A percentile compares a stretch with the other conserved stretches of the same genome.
phyloP scores from a whole-genome alignment of 2,113 vertebrate species.

The Sorex araneus region DNA sequence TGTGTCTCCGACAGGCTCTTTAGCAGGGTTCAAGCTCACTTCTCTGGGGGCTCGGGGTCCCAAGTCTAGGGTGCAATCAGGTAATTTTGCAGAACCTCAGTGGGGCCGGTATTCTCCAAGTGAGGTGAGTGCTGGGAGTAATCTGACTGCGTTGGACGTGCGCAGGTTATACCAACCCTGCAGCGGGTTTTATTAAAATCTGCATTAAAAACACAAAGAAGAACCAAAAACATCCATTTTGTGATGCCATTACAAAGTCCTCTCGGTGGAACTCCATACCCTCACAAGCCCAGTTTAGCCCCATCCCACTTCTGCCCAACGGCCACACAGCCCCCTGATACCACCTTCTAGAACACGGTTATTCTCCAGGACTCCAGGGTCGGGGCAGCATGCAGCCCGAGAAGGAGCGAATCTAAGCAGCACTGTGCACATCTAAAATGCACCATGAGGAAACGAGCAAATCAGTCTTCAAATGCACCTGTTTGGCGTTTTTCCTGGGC shows the following conservation, averaged over 20 bases:
- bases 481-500: no score
- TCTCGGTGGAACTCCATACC: no score
- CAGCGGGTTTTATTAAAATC: background rate
- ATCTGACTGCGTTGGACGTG: background rate
- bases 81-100: background rate
- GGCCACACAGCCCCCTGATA: background rate
- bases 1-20: background rate
- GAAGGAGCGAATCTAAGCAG: no score
- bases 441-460: background rate
- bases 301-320: background rate
- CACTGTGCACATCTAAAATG: background rate
- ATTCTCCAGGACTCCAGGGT: background rate
- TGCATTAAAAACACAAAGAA: constrained; percentile 21
- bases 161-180: background rate
- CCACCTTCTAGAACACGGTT: constrained; percentile 14
- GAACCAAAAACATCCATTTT: background rate
- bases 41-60: background rate
- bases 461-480: no score
- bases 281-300: background rate
- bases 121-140: background rate
- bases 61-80: background rate
- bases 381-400: no score
- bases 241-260: background rate
- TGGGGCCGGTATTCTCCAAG: constrained; percentile 1
- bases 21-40: background rate